phyloP scores from a whole-genome alignment of 2,888 invertebrate genomes.

The Pseudococcus viburni region DNA sequence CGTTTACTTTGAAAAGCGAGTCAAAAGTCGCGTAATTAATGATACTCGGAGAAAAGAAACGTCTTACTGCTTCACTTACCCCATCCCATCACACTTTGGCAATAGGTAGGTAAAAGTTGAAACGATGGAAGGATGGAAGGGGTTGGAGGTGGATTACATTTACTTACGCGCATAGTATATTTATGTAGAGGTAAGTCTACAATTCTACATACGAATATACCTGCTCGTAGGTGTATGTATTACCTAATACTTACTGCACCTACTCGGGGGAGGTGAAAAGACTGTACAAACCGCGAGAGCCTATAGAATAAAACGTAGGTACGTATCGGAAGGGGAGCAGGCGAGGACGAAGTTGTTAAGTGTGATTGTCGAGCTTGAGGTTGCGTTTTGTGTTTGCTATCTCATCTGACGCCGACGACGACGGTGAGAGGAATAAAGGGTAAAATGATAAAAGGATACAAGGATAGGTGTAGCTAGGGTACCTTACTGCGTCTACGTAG shows the following conservation, averaged over 20 bases:
- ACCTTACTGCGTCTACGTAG: too few relatives aligned
- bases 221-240: too few relatives aligned
- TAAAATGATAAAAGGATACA: too few relatives aligned
- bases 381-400: neutral
- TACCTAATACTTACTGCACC: too few relatives aligned
- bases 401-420: neutral
- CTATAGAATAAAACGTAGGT: neutral
- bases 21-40: conserved; percentile 20
- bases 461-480: neutral
- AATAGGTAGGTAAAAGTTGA: neutral
- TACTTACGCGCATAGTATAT: too few relatives aligned
- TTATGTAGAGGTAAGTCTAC: too few relatives aligned
- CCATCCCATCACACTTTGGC: too few relatives aligned
- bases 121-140: neutral
- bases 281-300: neutral
- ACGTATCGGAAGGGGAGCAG: neutral
- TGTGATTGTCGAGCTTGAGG: neutral
- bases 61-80: neutral
- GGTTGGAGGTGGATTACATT: too few relatives aligned
- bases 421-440: too few relatives aligned
- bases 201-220: too few relatives aligned
- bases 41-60: neutral
- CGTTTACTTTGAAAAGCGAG: conserved; percentile 15
- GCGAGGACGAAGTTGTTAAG: neutral
- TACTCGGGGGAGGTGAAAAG: too few relatives aligned